Percentiles rank a stretch among this genome's conserved stretches.
Evolutionary conservation across 1,140 invertebrate genomes (phyloP).

Genomic region (Zelostemma sp.): DNA sequence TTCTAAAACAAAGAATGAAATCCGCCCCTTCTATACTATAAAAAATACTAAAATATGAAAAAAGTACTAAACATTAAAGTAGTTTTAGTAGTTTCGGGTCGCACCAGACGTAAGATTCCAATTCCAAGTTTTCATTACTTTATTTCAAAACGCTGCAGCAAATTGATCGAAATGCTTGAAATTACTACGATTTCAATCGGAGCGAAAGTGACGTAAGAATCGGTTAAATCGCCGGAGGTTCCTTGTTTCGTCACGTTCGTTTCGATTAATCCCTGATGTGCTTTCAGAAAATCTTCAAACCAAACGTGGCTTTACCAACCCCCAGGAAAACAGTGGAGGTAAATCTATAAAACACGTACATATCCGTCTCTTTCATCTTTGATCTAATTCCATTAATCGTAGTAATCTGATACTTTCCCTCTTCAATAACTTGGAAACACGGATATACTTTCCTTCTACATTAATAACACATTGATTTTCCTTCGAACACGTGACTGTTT

Average conservation of each 20-base stretch:
- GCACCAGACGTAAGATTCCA: no score
- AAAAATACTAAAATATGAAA: no score
- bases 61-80: no score
- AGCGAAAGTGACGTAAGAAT: neutral
- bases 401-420: slow-evolving; percentile 10
- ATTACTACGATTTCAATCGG: neutral
- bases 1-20: no score
- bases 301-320: slow-evolving; percentile 43
- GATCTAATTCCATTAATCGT: slow-evolving; percentile 8
- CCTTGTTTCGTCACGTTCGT: neutral
- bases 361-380: slow-evolving; percentile 24
- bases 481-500: slow-evolving; percentile 14
- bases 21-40: no score
- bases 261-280: slow-evolving; percentile 8
- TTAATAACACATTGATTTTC: slow-evolving; percentile 9
- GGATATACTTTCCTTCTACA: neutral
- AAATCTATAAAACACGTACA: slow-evolving; percentile 47
- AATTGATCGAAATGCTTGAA: neutral
- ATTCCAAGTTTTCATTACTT: no score
- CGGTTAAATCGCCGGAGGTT: neutral
- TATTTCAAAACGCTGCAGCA: no score
- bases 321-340: slow-evolving; percentile 49
- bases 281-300: slow-evolving; percentile 56
- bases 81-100: no score
- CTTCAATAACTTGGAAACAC: slow-evolving; percentile 7